Evolutionary conservation across 2,888 invertebrate genomes (phyloP), one percentile per base, ranked within the genome.

Genomic region (Hirtodrosophila alboralis): DNA sequence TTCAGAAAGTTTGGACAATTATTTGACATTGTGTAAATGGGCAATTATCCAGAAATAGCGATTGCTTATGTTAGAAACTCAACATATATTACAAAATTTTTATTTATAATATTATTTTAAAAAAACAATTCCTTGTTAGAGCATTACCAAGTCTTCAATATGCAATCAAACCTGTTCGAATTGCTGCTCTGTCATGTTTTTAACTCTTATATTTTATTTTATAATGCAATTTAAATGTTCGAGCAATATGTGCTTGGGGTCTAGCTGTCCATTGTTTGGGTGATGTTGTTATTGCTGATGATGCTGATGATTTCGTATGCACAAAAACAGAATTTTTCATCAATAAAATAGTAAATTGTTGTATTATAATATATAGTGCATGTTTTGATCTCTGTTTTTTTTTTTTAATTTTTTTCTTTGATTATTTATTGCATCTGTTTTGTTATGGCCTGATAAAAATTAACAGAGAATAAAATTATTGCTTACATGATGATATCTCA

Each of bases 301-400:
- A 37, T 59, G 69, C 18, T 53, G 27, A 57, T 61, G 66, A 85
- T 78, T 83, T 66, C 13, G 34, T 60, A 83, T 85, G 79, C 77
- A 85, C 75, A 78, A 78, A 78, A 84, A 78, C 61, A 57, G 48
- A 65, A 57, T 78, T 69, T 66, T 66, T 81, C 71, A 85, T 85
- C 79, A 85, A 76, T 83, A 79, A 79, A 66, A 79, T 61, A n/a
- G n/a, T n/a, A 70, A 79, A 78, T 83, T 63, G 66, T 56, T 65
- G 56, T 56, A 49, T 14, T 64, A 64, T 41, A 76, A 63, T 67
- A 41, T 45, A 28, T 38, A 31, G 26, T 52, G 43, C 9, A 48
- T 44, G n/a, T n/a, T n/a, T n/a, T n/a, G n/a, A n/a, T n/a, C n/a
- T n/a, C n/a, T n/a, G n/a, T 54, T 27, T 43, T 60, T 41, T 12